Evolutionary conservation across 2,113 vertebrate genomes (phyloP).

Genomic region (Brienomyrus longianalis): DNA sequence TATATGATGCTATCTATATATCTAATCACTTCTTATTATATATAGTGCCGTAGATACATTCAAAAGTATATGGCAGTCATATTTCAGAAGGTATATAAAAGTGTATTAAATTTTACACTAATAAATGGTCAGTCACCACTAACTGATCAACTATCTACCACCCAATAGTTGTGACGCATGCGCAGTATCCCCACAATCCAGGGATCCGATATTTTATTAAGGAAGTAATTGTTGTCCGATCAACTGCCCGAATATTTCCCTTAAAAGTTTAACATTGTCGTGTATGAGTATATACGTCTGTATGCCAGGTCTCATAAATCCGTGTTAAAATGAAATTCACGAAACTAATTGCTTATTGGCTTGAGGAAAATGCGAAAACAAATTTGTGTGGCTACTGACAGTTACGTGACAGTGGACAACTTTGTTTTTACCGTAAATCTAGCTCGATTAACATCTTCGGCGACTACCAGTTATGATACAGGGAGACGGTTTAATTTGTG

Average conservation of each 20-base stretch:
- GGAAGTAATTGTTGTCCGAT: background rate
- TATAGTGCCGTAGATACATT: background rate
- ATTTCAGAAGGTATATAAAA: background rate
- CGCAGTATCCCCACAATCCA: background rate
- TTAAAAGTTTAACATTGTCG: background rate
- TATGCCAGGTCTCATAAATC: background rate
- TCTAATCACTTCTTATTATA: background rate
- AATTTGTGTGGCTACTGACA: background rate
- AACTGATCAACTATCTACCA: background rate
- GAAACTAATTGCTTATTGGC: background rate
- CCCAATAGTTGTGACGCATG: background rate
- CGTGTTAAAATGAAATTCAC: background rate
- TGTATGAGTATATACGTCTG: background rate
- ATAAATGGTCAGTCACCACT: background rate
- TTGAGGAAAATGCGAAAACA: background rate
- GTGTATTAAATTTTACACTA: background rate
- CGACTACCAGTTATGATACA: background rate
- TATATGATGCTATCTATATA: background rate
- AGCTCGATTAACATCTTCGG: background rate
- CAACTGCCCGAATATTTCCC: background rate
- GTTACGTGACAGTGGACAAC: background rate
- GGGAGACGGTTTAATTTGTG: background rate
- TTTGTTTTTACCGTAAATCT: background rate
- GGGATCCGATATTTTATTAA: background rate
- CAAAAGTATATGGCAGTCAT: background rate